These are phyloP conservation scores for Mionectes olivaceus DNA, from an alignment of 2,797 vertebrate genomes.

Conservation along the genomic window DNA sequence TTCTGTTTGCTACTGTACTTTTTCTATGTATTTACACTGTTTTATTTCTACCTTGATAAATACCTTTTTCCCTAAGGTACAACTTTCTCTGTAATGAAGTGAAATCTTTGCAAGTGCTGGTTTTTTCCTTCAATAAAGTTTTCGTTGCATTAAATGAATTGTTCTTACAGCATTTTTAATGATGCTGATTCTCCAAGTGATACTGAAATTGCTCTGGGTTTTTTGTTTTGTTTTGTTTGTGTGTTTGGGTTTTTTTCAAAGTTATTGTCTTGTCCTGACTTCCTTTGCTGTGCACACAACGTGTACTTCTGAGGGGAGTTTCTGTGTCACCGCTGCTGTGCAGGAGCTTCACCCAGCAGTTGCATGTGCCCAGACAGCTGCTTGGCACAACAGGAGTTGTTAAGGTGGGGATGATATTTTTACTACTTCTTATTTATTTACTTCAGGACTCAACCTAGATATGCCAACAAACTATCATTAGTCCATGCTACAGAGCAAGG, in stretches of 20 bases:
- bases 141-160: not conserved
- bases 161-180: not conserved
- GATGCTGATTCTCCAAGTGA: not conserved
- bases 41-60: constrained; percentile 21
- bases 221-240: not conserved
- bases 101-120: not conserved
- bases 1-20: constrained; percentile 11
- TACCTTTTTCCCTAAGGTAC: not conserved
- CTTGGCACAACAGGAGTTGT: not conserved
- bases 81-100: constrained; percentile 18
- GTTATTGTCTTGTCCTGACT: not conserved
- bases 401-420: not conserved
- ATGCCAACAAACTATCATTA: not conserved
- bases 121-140: constrained; percentile 52
- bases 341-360: not conserved
- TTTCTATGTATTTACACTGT: not conserved
- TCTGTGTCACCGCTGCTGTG: not conserved
- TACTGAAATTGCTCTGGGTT: not conserved
- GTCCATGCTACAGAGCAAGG: not conserved
- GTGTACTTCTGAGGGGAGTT: not conserved
- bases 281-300: not conserved
- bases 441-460: not conserved
- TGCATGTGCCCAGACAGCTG: not conserved
- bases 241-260: not conserved
- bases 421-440: not conserved